Conservation (phyloP, 1,140 invertebrate species). For the Neuroterus valhalla region DNA sequence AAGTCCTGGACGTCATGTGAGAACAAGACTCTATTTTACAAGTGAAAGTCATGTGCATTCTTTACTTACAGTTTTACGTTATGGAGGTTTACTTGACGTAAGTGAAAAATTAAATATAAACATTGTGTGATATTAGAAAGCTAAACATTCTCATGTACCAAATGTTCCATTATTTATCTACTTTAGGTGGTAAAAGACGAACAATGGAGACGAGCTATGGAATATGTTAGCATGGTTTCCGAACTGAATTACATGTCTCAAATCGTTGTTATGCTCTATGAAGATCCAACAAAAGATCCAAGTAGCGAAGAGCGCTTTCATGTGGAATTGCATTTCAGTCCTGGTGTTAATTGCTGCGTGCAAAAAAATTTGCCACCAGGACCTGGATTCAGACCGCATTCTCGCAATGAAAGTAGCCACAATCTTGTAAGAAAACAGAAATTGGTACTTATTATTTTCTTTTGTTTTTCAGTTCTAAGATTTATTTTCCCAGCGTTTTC, state of each 20-base stretch:
- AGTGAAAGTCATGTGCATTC: conserved; percentile 99
- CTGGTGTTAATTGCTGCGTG: conserved; percentile 96
- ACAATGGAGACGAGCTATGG: conserved; percentile 98
- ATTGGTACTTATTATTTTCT: conserved; percentile 24
- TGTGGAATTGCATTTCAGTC: conserved; percentile 98
- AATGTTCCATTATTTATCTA: background rate
- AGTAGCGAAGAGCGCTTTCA: conserved; percentile 94
- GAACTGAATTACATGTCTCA: conserved; percentile 99
- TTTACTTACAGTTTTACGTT: conserved; percentile 94
- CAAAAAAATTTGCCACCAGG: conserved; percentile 95
- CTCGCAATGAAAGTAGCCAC: conserved; percentile 83
- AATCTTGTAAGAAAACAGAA: conserved; percentile 64
- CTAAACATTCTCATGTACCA: background rate
- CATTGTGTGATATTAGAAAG: background rate
- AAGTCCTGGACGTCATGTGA: conserved; percentile 96
- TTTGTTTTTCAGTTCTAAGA: background rate
- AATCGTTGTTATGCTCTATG: conserved; percentile 99
- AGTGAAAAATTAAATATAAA: conserved; percentile 59
- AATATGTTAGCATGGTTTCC: conserved; percentile 97
- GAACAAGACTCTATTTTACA: conserved; percentile 98
- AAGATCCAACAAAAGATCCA: conserved; percentile 97
- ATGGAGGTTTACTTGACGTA: conserved; percentile 93
- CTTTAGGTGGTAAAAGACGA: conserved; percentile 89
- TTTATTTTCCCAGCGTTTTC: background rate
- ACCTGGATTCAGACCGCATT: conserved; percentile 94